Percentiles rank a stretch among this genome's conserved stretches.
phyloP scores from a whole-genome alignment of 2,113 vertebrate genomes.

The Mustela lutreola region DNA sequence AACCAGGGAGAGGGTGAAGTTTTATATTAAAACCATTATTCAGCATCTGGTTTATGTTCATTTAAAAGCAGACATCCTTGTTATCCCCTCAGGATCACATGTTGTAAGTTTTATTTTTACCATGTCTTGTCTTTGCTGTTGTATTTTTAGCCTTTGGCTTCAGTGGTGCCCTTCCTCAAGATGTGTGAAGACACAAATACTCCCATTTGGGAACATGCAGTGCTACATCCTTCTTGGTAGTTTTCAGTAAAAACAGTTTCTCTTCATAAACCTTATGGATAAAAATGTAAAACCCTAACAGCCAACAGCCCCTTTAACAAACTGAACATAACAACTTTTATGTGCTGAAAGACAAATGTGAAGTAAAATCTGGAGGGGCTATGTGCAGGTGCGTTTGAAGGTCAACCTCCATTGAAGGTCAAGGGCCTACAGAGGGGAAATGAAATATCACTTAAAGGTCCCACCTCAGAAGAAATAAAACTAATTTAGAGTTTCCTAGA shows the following conservation, averaged over 20 bases:
- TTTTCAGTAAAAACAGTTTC: slow-evolving; percentile 72
- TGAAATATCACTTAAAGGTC: neutral
- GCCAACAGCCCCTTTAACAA: neutral
- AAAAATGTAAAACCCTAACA: slow-evolving; percentile 68
- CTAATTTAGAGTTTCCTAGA: neutral
- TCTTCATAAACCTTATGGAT: slow-evolving; percentile 54
- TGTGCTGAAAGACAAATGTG: slow-evolving; percentile 26
- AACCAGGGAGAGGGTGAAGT: neutral
- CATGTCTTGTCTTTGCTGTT: slow-evolving; percentile 52
- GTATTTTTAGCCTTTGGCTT: slow-evolving; percentile 75
- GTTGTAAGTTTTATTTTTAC: slow-evolving; percentile 59
- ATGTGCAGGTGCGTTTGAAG: neutral
- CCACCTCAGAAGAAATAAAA: neutral
- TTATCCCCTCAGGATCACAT: neutral
- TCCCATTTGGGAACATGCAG: slow-evolving; percentile 61
- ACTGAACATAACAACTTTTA: slow-evolving; percentile 12
- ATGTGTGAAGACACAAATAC: slow-evolving; percentile 74
- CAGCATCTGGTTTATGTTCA: neutral
- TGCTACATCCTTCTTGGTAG: slow-evolving; percentile 53
- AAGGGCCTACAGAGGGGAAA: neutral
- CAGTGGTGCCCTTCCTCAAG: slow-evolving; percentile 56
- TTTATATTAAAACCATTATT: slow-evolving; percentile 20
- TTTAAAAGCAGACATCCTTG: slow-evolving; percentile 57
- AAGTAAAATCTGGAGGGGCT: neutral
- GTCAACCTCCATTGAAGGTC: neutral